Base-by-base conservation (phyloP, 2,888 invertebrate species). In the Ctenicera cuprea region DNA sequence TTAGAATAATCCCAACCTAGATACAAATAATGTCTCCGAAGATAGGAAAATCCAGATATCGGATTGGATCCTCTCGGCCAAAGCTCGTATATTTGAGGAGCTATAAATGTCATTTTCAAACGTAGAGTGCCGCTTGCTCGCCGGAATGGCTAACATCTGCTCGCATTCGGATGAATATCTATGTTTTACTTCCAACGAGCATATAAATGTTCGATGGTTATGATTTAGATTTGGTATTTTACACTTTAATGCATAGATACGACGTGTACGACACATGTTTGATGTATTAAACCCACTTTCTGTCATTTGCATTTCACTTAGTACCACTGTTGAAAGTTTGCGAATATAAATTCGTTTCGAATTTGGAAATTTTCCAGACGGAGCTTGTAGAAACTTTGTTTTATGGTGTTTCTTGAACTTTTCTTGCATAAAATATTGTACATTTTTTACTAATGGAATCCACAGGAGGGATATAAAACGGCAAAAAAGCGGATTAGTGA, bases 41-140 rank as follows among this genome's bases (percentile, higher is more conserved):
- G 77, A 77, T 78, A 75, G 76, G 75, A 70, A 76, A 78, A 76
- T 76, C 71, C 75, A 71, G 74, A 74, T 74, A 75, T 73, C 73
- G 76, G 62, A 76, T 72, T 76, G 76, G 72, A 62, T 74, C 74
- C 68, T 73, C 76, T 74, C 76, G 77, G 64, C 74, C 72, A 70
- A 63, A 67, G 75, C 70, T 71, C 77, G 75, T 77, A 77, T 75
- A 75, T 77, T 73, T 57, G 73, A 71, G 68, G 41, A 72, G 71
- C 72, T 72, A 72, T 75, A 75, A 77, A 77, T 67, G 75, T 75
- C 77, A 77, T 75, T 75, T 71, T 71, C 75, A 73, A 63, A 71
- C 66, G 73, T 71, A 71, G 71, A 73, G 73, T 66, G 71, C 75
- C 63, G 73, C 59, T 72, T 72, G 62, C 73, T 73, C 61, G 70